Percentiles rank a stretch among this genome's conserved stretches.
Conservation (phyloP, 1,140 invertebrate species). For the Achroia grisella region DNA sequence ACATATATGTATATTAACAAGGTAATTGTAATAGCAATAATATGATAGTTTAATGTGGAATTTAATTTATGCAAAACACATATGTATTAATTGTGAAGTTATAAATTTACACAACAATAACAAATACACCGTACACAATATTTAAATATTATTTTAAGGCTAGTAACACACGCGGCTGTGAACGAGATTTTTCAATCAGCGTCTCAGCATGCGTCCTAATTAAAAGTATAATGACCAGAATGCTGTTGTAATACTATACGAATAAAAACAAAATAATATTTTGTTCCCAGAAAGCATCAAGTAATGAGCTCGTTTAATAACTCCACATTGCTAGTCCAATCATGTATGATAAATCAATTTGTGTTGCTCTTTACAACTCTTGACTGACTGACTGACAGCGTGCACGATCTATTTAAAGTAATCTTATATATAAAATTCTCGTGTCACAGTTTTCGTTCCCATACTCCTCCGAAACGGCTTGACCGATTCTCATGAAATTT, state of each 20-base stretch:
- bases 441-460: no score
- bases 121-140: constrained; percentile 23
- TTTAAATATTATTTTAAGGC: constrained; percentile 16
- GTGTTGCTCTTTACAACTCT: no score
- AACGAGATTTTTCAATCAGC: constrained; percentile 53
- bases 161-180: constrained; percentile 11
- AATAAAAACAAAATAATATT: constrained; percentile 16
- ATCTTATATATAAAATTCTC: no score
- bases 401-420: no score
- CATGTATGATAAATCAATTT: no score
- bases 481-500: no score
- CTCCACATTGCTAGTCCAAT: no score
- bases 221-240: constrained; percentile 49
- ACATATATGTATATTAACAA: no score
- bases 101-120: constrained; percentile 16
- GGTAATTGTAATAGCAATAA: no score
- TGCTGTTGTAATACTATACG: constrained; percentile 24
- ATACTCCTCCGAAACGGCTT: no score
- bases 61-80: background rate
- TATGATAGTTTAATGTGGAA: background rate
- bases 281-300: constrained; percentile 2
- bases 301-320: no score
- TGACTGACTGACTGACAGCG: no score
- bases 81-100: constrained; percentile 3
- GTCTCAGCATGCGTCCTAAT: constrained; percentile 46